Conservation (phyloP, 1,140 invertebrate genomes). For the Hydropsyche tenuis region DNA sequence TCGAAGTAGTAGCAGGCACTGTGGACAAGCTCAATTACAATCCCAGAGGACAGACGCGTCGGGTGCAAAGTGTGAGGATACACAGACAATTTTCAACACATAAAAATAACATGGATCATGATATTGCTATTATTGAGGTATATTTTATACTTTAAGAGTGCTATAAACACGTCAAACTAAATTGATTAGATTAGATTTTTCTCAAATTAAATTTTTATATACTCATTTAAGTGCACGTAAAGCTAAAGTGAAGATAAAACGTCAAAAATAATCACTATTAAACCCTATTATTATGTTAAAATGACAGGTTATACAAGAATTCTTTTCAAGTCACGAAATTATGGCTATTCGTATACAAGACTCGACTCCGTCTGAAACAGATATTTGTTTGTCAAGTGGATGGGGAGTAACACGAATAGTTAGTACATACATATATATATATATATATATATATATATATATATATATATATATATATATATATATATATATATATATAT, state of each 20-base stretch:
- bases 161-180: too few relatives aligned
- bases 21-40: slow-evolving; percentile 7
- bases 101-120: neutral
- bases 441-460: too few relatives aligned
- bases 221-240: too few relatives aligned
- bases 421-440: too few relatives aligned
- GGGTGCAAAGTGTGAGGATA: neutral
- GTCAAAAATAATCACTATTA: neutral
- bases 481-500: neutral
- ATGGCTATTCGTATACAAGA: neutral
- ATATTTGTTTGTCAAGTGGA: slow-evolving; percentile 5
- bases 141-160: too few relatives aligned
- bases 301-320: neutral
- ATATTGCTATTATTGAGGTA: neutral
- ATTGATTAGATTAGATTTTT: too few relatives aligned
- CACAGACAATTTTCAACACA: neutral
- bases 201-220: too few relatives aligned
- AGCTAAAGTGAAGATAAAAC: too few relatives aligned
- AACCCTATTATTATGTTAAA: neutral
- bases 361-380: neutral
- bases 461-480: too few relatives aligned
- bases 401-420: slow-evolving; percentile 2
- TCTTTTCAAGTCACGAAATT: neutral
- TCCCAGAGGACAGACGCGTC: slow-evolving; percentile 3
- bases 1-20: neutral